Base-by-base conservation (phyloP, 2,888 invertebrate species). In the Macrostomum cliftonense region DNA sequence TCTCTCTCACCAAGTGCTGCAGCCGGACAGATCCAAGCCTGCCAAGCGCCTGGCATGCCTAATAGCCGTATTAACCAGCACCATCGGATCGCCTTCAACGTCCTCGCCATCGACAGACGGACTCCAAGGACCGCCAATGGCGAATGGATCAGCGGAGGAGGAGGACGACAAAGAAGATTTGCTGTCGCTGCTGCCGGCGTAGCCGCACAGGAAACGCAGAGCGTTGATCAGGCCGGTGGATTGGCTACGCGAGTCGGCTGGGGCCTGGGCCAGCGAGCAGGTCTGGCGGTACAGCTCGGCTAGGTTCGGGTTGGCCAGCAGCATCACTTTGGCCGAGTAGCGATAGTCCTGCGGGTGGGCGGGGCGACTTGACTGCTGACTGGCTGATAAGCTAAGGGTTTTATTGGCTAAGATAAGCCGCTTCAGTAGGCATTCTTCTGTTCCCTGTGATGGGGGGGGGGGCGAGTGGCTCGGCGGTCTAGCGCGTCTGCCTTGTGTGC, bases 71-170 rank as follows among this genome's bases (percentile, higher is more conserved):
- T 80, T 82, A 60, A 93, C 87, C 55, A 93, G 76, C 47, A 89
- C 89, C 45, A 81, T 77, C 16, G 89, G 88, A 72, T 93, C 85
- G 48, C 77, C 78, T 42, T 82, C 81, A 1, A 93, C 93, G 71
- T 87, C 80, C 55, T 78, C 77, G 17, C 95, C 95, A 73, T 95
- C 95, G 56, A 87, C 71, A 2, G 87, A 85, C 17, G 87, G 83
- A 64, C 88, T 88, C 91, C 91, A 95, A 1, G 89, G 83, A 12
- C 95, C 95, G 53, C 95, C 95, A 58, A 95, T 84, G 7, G 89
- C 87, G 81, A 89, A 85, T 21, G 85, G 83, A 73, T 93, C 93
- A 21, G 43, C 52, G 36, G n/a, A n/a, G 28, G 28, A 9, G 4
- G 28, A 9, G 28, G 28, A 4, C 28, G 28, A 28, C 28, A n/a